Base-by-base conservation (phyloP, 2,888 invertebrate genomes). In the Meta bourneti region DNA sequence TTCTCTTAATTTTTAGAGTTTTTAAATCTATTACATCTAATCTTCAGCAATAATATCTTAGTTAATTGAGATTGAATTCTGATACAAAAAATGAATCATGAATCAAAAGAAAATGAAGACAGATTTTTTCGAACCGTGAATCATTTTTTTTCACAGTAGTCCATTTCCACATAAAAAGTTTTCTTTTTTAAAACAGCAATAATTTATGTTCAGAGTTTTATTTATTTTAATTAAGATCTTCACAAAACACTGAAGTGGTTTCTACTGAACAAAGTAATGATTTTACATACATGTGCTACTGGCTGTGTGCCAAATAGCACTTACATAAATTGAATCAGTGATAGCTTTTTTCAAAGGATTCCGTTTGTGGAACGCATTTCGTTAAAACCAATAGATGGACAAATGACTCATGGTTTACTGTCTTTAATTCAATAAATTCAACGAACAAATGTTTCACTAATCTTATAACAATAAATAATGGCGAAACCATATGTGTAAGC, bases 251-350 rank as follows among this genome's bases (percentile, higher is more conserved):
- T 20, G 71, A 79, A 71, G 71, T 19, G 69, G 49, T 82, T 82
- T 61, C 20, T 82, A 19, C 9, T 48, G 34, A 54, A 48, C 49
- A 75, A 52, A 77, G 51, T 49, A 86, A 77, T 52, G 70, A 70
- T 77, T 69, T 20, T 51, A 48, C 49, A 77, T 78, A 89, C 71
- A 78, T 74, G 61, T 85, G 80, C 49, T 61, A 61, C 52, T 90
- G 85, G 85, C 71, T 19, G 7, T 49, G 52, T 20, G 72, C 90
- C 90, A 90, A 61, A 61, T 49, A 72, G 49, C 80, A 90, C 90
- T 90, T 85, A 90, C 74, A 54, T 71, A 90, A 90, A 90, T 90
- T 90, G 84, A 79, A 81, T 84, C 80, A 84, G 51, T 19, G 78
- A 75, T 70, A 75, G 70, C 78, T 86, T 86, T 85, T 86, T 86